A percentile compares a stretch with the other conserved stretches of the same genome.
Evolutionary conservation across 2,888 invertebrate species (phyloP).

Genomic region (Onthophagus sagittarius): DNA sequence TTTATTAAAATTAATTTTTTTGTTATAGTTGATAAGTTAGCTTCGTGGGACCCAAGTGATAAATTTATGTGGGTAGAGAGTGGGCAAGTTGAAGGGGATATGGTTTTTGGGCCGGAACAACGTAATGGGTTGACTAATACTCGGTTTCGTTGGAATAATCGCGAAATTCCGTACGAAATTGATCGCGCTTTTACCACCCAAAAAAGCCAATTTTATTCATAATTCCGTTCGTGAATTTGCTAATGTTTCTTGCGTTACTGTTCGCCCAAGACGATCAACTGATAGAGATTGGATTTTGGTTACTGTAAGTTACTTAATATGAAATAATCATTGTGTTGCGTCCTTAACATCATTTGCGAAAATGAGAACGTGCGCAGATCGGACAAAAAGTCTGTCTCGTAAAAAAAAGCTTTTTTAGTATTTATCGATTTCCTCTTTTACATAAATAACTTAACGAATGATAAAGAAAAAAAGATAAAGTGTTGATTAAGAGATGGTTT

Average conservation of each 20-base stretch:
- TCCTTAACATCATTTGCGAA: too few relatives aligned
- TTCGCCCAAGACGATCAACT: slow-evolving; percentile 5
- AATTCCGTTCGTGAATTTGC: slow-evolving; percentile 11
- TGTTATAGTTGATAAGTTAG: neutral
- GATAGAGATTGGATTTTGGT: slow-evolving; percentile 17
- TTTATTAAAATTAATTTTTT: neutral
- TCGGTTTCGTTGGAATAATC: slow-evolving; percentile 21
- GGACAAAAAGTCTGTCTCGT: too few relatives aligned
- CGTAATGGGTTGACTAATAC: slow-evolving; percentile 21
- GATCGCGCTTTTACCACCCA: slow-evolving; percentile 15
- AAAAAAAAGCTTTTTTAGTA: too few relatives aligned
- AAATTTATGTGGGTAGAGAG: slow-evolving; percentile 27
- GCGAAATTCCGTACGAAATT: slow-evolving; percentile 23
- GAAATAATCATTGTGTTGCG: too few relatives aligned
- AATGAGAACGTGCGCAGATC: too few relatives aligned
- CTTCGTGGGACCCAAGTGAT: neutral
- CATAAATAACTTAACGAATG: too few relatives aligned
- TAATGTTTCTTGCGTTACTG: slow-evolving; percentile 15
- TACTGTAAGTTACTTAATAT: too few relatives aligned
- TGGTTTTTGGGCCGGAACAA: slow-evolving; percentile 20
- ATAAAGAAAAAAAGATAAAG: too few relatives aligned
- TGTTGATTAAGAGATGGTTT: too few relatives aligned
- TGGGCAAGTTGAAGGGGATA: slow-evolving; percentile 29
- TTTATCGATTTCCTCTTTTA: too few relatives aligned
- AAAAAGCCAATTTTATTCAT: neutral